Base-by-base conservation (phyloP, 2,113 vertebrate genomes). In the Monarcha castaneiventris region DNA sequence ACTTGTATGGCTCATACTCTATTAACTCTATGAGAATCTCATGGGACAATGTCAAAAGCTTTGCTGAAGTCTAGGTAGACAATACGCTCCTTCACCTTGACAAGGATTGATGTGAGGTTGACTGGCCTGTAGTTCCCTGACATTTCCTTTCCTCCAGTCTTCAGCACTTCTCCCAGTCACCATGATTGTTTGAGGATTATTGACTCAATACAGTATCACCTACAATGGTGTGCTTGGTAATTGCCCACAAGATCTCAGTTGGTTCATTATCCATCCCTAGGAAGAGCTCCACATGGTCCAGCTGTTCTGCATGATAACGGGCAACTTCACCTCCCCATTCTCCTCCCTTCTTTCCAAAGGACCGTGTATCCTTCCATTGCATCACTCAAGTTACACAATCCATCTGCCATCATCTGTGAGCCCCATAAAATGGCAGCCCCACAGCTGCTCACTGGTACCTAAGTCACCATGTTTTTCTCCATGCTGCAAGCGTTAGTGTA, bases 371-470 rank as follows among this genome's bases (percentile, higher is more conserved):
- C 18, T 33, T 59, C 43, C 37, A 25, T 15, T 74, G 22, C 22
- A 66, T 51, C 51, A 29, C 18, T 39, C 44, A 33, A 58, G 18
- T 51, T 29, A 29, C 16, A 39, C 0, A 0, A 39, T 58, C 43
- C 27, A 16, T 81, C 16, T 16, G 21, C 27, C 10, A 10, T 72
- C 20, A 43, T 43, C 32, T 44, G 27, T 37, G 68, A 74, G 22
- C 52, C 18, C 59, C 27, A 44, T 27, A 13, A 56, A 66, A 37
- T 33, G 7, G 22, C 32, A 51, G 22, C 5, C 43, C 58, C 37
- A 44, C 37, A 58, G 54, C 23, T 33, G 27, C 44, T 66, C 51
- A 27, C 32, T 49, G 43, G 35, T 13, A 10, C 23, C 22, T 8
- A 11, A 49, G 17, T 73, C 51, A 35, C 10, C 4, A 2, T 37